These are phyloP conservation scores for Palythoa caribaeorum DNA, from an alignment of 92 coral and sea anemone genomes.

Conservation along the genomic window DNA sequence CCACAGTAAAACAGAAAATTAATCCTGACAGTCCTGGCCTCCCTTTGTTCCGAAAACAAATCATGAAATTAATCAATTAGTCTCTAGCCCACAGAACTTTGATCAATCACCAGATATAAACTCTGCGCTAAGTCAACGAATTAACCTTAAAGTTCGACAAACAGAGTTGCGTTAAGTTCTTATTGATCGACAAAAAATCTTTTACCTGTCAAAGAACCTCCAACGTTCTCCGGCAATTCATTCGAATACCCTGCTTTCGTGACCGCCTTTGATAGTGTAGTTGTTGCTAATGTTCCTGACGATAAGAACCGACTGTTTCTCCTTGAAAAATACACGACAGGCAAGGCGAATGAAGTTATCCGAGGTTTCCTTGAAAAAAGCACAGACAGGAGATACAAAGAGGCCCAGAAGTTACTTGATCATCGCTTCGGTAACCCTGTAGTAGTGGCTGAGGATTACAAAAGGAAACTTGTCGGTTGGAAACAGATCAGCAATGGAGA, in stretches of 20 bases:
- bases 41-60: conserved; percentile 1
- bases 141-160: conserved; percentile 31
- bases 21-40: conserved; percentile 11
- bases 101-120: neutral
- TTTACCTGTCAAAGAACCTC: conserved; percentile 67
- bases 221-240: conserved; percentile 52
- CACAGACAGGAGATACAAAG: conserved; percentile 62
- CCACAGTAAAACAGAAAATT: neutral
- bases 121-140: conserved; percentile 41
- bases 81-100: neutral
- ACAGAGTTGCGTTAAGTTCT: conserved; percentile 56
- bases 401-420: conserved; percentile 69
- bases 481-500: conserved; percentile 69
- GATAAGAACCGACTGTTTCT: conserved; percentile 65
- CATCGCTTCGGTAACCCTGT: conserved; percentile 78
- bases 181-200: conserved; percentile 53
- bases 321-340: conserved; percentile 74
- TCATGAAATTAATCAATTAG: neutral
- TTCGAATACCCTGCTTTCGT: conserved; percentile 54
- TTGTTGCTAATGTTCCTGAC: conserved; percentile 49
- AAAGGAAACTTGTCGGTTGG: no score
- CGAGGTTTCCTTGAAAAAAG: conserved; percentile 65
- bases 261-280: conserved; percentile 67
- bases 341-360: conserved; percentile 70
- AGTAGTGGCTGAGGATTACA: conserved; percentile 70